Evolutionary conservation across 1,140 invertebrate genomes (phyloP).

Genomic region (Drosophila pallidifrons): DNA sequence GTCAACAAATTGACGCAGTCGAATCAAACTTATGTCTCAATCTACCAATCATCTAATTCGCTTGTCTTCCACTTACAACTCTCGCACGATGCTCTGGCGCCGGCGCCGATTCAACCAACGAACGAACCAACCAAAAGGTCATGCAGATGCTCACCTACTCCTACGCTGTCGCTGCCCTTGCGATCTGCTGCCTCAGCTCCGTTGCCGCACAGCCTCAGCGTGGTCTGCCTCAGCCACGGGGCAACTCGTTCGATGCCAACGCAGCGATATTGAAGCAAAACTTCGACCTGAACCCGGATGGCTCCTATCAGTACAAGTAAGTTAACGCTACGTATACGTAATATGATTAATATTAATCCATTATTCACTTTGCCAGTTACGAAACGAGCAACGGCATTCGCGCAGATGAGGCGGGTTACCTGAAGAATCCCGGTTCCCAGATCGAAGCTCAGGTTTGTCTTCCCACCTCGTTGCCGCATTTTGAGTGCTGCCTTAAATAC

Average conservation of each 20-base stretch:
- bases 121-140: slow-evolving; percentile 61
- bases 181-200: slow-evolving; percentile 65
- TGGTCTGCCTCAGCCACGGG: slow-evolving; percentile 65
- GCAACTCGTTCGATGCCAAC: slow-evolving; percentile 73
- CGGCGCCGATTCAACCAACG: slow-evolving; percentile 5
- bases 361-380: slow-evolving; percentile 84
- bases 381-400: slow-evolving; percentile 88
- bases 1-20: slow-evolving; percentile 28
- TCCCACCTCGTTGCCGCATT: slow-evolving; percentile 10
- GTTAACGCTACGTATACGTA: slow-evolving; percentile 21
- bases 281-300: slow-evolving; percentile 85
- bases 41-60: slow-evolving; percentile 27
- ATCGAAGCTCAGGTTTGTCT: slow-evolving; percentile 85
- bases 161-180: slow-evolving; percentile 62
- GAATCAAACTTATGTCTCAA: slow-evolving; percentile 28
- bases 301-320: slow-evolving; percentile 85
- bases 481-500: background rate
- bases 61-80: slow-evolving; percentile 6
- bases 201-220: slow-evolving; percentile 77
- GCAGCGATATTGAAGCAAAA: slow-evolving; percentile 85
- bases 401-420: slow-evolving; percentile 87
- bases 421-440: slow-evolving; percentile 86
- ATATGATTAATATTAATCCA: background rate
- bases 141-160: slow-evolving; percentile 74
- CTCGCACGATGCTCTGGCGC: slow-evolving; percentile 24